Evolutionary conservation across 2,888 invertebrate species (phyloP), one percentile per base, ranked within the genome.

Genomic region (Notocelia uddmanniana): DNA sequence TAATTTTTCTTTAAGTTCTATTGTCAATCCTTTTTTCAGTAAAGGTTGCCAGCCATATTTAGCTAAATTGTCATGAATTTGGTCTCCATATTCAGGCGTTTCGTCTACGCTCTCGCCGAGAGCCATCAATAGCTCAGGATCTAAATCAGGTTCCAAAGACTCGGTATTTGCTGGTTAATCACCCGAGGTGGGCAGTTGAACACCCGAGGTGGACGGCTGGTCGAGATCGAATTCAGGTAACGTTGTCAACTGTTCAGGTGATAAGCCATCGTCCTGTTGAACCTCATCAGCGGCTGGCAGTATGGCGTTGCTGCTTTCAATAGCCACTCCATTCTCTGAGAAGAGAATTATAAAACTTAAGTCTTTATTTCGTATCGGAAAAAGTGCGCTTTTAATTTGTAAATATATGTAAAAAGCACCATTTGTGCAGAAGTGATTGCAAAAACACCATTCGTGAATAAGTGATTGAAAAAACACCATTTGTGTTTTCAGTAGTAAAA

Each of bases 241-340:
- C 45, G 45, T 45, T n/a, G 45, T n/a, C 45, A 45, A 45, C 45
- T 45, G 45, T 45, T 45, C 45, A 45, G 45, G 45, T n/a, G 45
- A 45, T 45, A n/a, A 15, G 45, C 45, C n/a, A n/a, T n/a, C n/a
- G n/a, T n/a, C n/a, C n/a, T n/a, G n/a, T n/a, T n/a, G n/a, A n/a
- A n/a, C n/a, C n/a, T n/a, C 31, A 31, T 31, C 31, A 31, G 31
- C 5, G 31, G 31, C 31, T 31, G 31, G 31, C 34, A 34, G 34
- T 9, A 34, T 34, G 34, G 34, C 34, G 34, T 34, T 34, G 34
- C 34, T 34, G 34, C 34, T 34, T 34, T 34, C 34, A 9, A 11
- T 34, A 34, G 34, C 34, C 34, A 34, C 34, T 34, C 11, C 34
- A 3, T 34, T 31, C 31, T 31, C 31, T 31, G 31, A 31, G 31